Base-by-base conservation (phyloP, 2,113 vertebrate species). In the Addax nasomaculatus region DNA sequence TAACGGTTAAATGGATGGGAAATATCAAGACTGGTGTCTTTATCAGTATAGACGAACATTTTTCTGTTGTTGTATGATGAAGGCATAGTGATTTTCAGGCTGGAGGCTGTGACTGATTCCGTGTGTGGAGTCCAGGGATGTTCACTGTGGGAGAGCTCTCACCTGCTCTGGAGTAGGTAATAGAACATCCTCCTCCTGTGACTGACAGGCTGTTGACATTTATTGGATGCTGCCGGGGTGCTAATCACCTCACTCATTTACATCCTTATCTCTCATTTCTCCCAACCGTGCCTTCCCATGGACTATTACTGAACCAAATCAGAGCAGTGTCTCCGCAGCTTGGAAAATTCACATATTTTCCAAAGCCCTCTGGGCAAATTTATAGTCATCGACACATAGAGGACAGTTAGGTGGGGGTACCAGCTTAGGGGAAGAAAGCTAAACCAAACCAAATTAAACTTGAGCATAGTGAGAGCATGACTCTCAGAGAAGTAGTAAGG, bases 171-270 rank as follows among this genome's bases (percentile, higher is more conserved):
- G 58, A 39, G 47, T 27, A 93, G 89, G 90, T 80, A 92, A 81
- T n/a, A 70, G 87, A 93, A 95, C 64, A 88, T 81, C 64, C n/a
- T 81, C 95, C 95, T 85, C 94, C 29, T 57, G 88, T 79, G 95
- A 58, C 85, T 97, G 94, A 98, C 1, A 3, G 87, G 64, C 92
- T 97, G 97, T 95, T 98, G 97, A 97, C 97, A 97, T 95, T 95
- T 95, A 96, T 58, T 96, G 88, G 96, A 95, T 78, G 85, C 93
- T 96, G 85, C 58, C 76, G 78, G 80, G 86, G 98, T 98, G 98
- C 88, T 98, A 96, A 98, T 97, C 94, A 88, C 90, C 93, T 98
- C 88, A 90, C 96, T 96, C 97, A 90, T 96, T 98, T 97, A 93
- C 96, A 97, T 98, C 85, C 60, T 95, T 60, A 60, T 64, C 96